Evolutionary conservation across 2,113 vertebrate genomes (phyloP).

Genomic region (Cottus gobio): DNA sequence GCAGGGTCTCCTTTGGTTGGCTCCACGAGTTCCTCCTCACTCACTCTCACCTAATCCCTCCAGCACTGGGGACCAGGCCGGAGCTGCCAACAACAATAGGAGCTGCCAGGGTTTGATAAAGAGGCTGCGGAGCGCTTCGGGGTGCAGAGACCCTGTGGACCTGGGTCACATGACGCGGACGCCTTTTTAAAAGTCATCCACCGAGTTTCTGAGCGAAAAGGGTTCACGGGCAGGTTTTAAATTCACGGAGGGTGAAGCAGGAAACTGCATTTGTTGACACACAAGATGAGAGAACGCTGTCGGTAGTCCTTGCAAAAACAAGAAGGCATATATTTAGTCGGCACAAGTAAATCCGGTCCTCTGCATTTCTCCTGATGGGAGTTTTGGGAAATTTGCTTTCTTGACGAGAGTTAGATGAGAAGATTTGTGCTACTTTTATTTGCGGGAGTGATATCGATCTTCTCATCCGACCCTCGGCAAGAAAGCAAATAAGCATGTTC

Average conservation of each 20-base stretch:
- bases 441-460: neutral
- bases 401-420: neutral
- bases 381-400: neutral
- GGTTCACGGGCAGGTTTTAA: constrained; percentile 51
- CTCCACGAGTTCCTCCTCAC: constrained; percentile 44
- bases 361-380: neutral
- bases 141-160: constrained; percentile 51
- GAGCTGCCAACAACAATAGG: constrained; percentile 78
- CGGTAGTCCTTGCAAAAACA: neutral
- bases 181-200: constrained; percentile 33
- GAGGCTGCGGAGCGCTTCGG: constrained; percentile 60
- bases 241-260: constrained; percentile 40
- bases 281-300: constrained; percentile 10
- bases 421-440: neutral
- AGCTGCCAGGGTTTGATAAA: constrained; percentile 73
- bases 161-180: constrained; percentile 38
- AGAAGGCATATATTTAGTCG: neutral
- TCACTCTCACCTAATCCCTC: constrained; percentile 74
- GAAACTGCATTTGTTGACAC: constrained; percentile 43
- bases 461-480: neutral
- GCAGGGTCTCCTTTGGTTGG: constrained; percentile 41
- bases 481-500: neutral
- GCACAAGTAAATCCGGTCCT: neutral
- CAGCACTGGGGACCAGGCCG: constrained; percentile 50
- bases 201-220: constrained; percentile 22